Conservation (phyloP, 2,888 invertebrate genomes). For the Hyposoter dolosus region DNA sequence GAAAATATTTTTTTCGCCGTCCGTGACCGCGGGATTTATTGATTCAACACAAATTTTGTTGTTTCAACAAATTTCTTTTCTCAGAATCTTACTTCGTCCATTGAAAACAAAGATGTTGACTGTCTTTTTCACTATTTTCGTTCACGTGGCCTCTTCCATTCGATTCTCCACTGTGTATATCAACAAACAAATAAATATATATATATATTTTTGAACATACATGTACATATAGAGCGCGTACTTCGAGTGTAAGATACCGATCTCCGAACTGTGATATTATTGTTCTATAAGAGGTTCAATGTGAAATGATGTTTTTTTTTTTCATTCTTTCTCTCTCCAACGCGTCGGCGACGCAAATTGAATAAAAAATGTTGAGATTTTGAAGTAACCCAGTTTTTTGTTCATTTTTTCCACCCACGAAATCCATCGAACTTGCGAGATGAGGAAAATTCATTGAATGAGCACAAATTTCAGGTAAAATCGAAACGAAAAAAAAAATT, state of each 20-base stretch:
- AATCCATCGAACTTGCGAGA: not conserved
- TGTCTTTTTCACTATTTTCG: not conserved
- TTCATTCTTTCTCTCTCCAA: constrained; percentile 35
- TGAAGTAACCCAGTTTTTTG: not conserved
- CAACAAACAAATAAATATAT: constrained; percentile 44
- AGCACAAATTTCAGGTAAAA: not conserved
- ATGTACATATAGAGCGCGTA: constrained; percentile 75
- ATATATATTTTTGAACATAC: constrained; percentile 69
- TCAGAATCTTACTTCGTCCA: not conserved
- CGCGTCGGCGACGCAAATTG: constrained; percentile 63
- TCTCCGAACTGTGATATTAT: constrained; percentile 85
- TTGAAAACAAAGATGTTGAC: not conserved
- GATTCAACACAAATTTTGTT: no score
- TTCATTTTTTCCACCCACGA: not conserved
- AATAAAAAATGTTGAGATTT: constrained; percentile 50
- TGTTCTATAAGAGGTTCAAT: constrained; percentile 82
- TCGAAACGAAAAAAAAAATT: not conserved
- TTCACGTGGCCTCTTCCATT: not conserved
- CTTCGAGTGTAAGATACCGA: constrained; percentile 80
- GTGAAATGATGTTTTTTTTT: constrained; percentile 78
- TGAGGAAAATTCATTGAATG: not conserved
- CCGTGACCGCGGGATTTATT: no score
- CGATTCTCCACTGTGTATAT: constrained; percentile 1
- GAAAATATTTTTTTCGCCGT: no score
- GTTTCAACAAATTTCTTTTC: no score